Base-by-base conservation (phyloP, 1,140 invertebrate species). In the Manduca sexta region DNA sequence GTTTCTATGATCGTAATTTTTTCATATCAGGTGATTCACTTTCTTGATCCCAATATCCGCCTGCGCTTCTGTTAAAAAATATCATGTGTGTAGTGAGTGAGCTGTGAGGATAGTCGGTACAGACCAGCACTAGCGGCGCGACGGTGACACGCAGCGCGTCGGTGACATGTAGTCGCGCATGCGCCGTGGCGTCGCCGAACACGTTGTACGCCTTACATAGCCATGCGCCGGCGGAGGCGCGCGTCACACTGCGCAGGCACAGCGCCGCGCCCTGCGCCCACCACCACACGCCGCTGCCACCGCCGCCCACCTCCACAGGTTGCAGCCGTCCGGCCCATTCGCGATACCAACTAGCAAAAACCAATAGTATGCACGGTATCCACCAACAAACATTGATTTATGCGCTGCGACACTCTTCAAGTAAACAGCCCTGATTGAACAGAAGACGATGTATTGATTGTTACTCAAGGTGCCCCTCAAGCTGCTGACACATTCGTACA, bases 211-310 rank as follows among this genome's bases (percentile, higher is more conserved):
- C 79, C 54, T 75, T 74, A 64, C 79, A 80, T 5, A 78, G 60
- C 79, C 74, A 80, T 0, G 70, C 70, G 33, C 75, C 74, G 37
- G 51, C 56, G 14, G 42, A 34, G 11, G 49, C 45, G 5, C 50
- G 31, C 1, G 43, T 2, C 2, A 46, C 64, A 41, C 69, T 52
- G 4, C 47, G 42, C 31, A 65, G 34, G 52, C 78, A 82, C 45
- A 72, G 56, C 53, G 78, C 78, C 37, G 76, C 78, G 38, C 78
- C 78, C 51, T 72, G 64, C 15, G 56, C 66, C 78, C 78, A 82
- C 44, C 48, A 33, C 72, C 74, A 74, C 6, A 49, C 45, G n/a
- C 42, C 5, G 42, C 42, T 17, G n/a, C 21, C 11, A 41, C 38
- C 26, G 42, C 17, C 15, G 48, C 39, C 14, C 4, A 56, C 41